phyloP scores from a whole-genome alignment of 2,888 invertebrate species.

The Morpho achilles region DNA sequence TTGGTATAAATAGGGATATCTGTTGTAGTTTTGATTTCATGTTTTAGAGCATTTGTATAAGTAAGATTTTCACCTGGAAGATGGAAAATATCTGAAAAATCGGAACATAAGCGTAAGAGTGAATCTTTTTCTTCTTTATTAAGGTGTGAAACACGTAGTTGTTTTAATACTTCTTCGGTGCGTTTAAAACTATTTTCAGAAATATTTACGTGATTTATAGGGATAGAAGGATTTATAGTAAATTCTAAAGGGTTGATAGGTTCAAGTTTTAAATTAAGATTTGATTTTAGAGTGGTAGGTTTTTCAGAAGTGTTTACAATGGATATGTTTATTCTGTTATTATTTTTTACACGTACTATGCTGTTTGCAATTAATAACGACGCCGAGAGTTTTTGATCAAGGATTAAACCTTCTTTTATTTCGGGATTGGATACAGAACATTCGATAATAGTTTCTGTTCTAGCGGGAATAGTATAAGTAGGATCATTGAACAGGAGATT shows the following conservation, averaged over 20 bases:
- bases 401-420: slow-evolving; percentile 18
- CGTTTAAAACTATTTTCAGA: background rate
- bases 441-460: slow-evolving; percentile 20
- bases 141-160: background rate
- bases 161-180: background rate
- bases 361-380: slow-evolving; percentile 13
- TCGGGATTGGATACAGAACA: slow-evolving; percentile 22
- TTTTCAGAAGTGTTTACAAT: slow-evolving; percentile 18
- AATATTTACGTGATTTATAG: background rate
- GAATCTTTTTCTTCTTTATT: background rate
- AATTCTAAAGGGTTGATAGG: background rate
- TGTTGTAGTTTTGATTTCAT: slow-evolving; percentile 2
- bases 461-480: slow-evolving; percentile 16
- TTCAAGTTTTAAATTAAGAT: slow-evolving; percentile 12
- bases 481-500: slow-evolving; percentile 20
- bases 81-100: slow-evolving; percentile 10
- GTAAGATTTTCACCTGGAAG: slow-evolving; percentile 13
- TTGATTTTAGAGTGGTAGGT: slow-evolving; percentile 11
- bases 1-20: background rate
- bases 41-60: background rate
- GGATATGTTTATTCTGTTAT: slow-evolving; percentile 13
- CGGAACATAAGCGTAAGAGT: background rate
- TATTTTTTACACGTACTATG: slow-evolving; percentile 10
- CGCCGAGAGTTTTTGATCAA: slow-evolving; percentile 9
- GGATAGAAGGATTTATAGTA: background rate